Base-by-base conservation (phyloP, 1,140 invertebrate species). In the Microplitis demolitor region DNA sequence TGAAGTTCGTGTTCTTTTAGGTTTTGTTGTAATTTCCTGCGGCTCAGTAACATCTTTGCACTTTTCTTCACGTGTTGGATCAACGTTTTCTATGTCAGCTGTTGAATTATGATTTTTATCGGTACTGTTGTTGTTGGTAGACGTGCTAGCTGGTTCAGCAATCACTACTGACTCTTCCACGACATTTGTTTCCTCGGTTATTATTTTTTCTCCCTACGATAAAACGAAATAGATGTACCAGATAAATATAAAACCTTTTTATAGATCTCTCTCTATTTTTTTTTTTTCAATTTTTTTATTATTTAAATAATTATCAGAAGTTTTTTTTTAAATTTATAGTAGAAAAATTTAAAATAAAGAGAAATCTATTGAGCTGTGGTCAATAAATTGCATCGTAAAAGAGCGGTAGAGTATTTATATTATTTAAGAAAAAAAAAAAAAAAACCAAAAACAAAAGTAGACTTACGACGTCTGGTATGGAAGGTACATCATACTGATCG, bases 381-480 rank as follows among this genome's bases (percentile, higher is more conserved):
- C 58, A 45, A 54, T 63, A 50, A 31, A 33, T 66, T 39, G 24
- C 37, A 69, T 62, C 67, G 72, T 60, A 34, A 69, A 9, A 74
- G 72, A 81, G 78, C 78, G 75, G 77, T 83, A 82, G 79, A 80
- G 66, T 77, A 74, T 70, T 78, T 73, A 5, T 24, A 66, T 39
- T 14, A 58, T 56, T 66, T 8, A 67, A 67, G 63, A 35, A 73
- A 66, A 51, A 71, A 66, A 37, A 24, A n/a, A n/a, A n/a, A n/a
- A n/a, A n/a, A n/a, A n/a, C n/a, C n/a, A n/a, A n/a, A 24, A 24
- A 24, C 24, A 24, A 24, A 24, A 24, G 24, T 31, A 8, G 14
- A 86, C 86, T 87, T 86, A 87, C 86, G 79, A 79, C 75, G 69
- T 85, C 76, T 78, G 80, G 77, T 73, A 84, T 78, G 69, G 83